Evolutionary conservation across 2,113 vertebrate genomes (phyloP).

Genomic region (Zapornia atra): DNA sequence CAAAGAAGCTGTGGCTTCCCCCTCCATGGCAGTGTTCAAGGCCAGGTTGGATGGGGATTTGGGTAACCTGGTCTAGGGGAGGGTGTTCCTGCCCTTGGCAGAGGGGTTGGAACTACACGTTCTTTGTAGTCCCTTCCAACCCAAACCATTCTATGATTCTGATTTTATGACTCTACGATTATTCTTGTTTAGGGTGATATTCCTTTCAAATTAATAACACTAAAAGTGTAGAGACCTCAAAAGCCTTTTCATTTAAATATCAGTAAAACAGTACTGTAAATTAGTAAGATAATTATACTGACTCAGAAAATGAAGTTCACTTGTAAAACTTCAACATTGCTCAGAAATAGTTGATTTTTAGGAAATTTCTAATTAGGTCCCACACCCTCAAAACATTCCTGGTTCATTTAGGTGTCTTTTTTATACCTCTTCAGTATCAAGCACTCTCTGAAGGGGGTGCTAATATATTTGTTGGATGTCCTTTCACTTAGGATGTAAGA

Average conservation of each 20-base stretch:
- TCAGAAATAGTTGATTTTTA: not conserved
- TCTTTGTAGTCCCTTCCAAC: no score
- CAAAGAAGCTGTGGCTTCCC: no score
- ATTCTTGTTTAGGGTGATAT: not conserved
- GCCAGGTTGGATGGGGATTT: no score
- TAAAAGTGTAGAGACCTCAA: not conserved
- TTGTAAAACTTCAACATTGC: not conserved
- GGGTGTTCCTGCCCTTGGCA: no score
- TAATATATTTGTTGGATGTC: not conserved
- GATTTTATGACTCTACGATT: not conserved
- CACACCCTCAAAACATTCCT: not conserved
- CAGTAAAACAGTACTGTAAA: not conserved
- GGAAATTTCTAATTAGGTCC: not conserved
- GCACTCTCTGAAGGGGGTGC: not conserved
- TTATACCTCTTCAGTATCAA: not conserved
- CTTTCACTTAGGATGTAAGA: not conserved
- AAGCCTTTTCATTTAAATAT: not conserved
- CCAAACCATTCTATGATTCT: no score
- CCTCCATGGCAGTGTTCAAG: no score
- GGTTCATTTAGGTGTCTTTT: not conserved
- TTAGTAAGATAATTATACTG: not conserved
- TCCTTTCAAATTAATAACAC: not conserved
- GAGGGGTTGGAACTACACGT: no score
- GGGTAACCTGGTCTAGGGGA: no score
- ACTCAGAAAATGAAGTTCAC: not conserved